Evolutionary conservation across 2,113 vertebrate genomes (phyloP).

Genomic region (Guaruba guarouba): DNA sequence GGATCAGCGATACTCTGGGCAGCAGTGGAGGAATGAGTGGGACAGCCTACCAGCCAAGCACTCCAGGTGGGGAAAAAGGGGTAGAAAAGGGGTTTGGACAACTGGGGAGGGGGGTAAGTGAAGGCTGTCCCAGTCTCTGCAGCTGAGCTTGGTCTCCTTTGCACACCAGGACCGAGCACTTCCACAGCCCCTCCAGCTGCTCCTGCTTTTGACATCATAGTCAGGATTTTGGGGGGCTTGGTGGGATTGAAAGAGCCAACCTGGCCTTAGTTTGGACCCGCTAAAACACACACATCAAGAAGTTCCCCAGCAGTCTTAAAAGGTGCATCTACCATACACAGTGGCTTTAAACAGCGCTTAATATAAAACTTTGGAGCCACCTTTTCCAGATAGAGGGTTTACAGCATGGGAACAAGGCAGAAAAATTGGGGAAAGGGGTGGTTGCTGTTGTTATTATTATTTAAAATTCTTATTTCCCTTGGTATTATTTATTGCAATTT

Average conservation of each 20-base stretch:
- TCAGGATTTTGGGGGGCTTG: neutral
- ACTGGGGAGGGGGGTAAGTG: neutral
- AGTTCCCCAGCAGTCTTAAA: neutral
- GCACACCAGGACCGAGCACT: neutral
- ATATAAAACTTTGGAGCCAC: neutral
- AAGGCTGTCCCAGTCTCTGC: neutral
- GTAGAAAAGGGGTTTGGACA: neutral
- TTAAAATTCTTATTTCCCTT: neutral
- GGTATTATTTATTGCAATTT: neutral
- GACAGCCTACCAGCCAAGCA: neutral
- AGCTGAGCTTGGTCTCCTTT: neutral
- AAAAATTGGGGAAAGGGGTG: neutral
- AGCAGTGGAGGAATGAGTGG: neutral
- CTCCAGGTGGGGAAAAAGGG: neutral
- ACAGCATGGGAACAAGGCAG: neutral
- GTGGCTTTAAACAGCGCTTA: neutral
- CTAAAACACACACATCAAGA: neutral
- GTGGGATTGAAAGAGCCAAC: neutral
- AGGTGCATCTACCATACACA: neutral
- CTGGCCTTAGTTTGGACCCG: neutral
- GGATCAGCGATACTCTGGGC: rapidly evolving
- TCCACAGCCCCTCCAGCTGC: neutral
- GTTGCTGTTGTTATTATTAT: neutral
- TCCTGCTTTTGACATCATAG: neutral
- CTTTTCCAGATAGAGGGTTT: neutral